Conservation (phyloP, 2,888 invertebrate genomes). For the Thysanoteuthis rhombus region DNA sequence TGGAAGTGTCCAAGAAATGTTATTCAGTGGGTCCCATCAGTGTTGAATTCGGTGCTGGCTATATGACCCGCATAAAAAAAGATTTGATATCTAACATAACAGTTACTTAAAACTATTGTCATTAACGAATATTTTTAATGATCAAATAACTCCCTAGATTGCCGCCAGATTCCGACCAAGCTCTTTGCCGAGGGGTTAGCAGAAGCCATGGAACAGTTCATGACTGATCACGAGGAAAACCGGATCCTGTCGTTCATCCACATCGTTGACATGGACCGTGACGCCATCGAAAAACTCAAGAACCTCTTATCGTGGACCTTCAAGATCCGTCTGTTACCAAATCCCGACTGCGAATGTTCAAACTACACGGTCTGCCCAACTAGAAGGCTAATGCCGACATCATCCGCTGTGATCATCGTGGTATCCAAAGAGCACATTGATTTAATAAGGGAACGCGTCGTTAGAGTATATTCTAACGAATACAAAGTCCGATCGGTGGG, state of each 20-base stretch:
- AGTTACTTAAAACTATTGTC: too few species aligned
- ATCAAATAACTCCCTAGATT: not conserved
- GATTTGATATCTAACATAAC: too few species aligned
- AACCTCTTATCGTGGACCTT: not conserved
- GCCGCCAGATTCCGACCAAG: not conserved
- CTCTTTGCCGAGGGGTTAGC: not conserved
- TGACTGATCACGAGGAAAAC: not conserved
- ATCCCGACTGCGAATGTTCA: not conserved
- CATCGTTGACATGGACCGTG: not conserved
- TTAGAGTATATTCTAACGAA: not conserved
- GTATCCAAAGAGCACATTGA: not conserved
- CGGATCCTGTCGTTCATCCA: not conserved
- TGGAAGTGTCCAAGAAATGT: too few species aligned
- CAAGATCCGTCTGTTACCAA: not conserved
- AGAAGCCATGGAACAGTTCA: not conserved
- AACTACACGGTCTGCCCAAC: not conserved
- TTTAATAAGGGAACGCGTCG: not conserved
- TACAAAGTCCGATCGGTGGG: not conserved
- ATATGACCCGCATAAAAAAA: too few species aligned
- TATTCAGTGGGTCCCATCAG: too few species aligned
- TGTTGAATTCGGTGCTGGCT: too few species aligned
- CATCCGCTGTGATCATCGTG: not conserved
- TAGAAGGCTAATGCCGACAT: not conserved
- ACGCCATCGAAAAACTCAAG: not conserved
- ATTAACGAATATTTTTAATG: too few species aligned